Evolutionary conservation across 2,888 invertebrate species (phyloP), one percentile per base, ranked within the genome.

Genomic region (Agrilus biguttatus): DNA sequence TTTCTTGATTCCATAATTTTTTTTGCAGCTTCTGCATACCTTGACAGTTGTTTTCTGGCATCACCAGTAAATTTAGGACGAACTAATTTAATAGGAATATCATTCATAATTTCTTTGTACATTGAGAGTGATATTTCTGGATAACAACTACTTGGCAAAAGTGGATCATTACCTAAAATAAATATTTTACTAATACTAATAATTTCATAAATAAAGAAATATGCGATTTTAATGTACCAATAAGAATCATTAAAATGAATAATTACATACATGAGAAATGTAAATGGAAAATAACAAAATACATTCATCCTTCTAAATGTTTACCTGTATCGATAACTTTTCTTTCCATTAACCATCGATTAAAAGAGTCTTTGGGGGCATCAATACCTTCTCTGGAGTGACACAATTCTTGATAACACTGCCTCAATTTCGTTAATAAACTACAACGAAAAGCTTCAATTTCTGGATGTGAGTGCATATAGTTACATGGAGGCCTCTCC

Each of bases 71-170:
- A 95, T 66, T 93, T 92, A 8, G 95, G 93, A 63, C 91, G 83
- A n/a, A 88, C 80, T 46, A 96, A 74, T 67, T 92, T 93, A 46
- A 96, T 89, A 8, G 96, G 96, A 61, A 97, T 91, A 68, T 96
- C 95, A 66, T 92, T 89, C 91, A 96, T 93, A 42, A 96, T 91
- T 70, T 96, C 96, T 50, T 90, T 81, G 68, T 92, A 92, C 93
- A 96, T 92, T 2, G 88, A 85, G 60, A 82, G 78, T 5, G 95
- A 95, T 54, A 96, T 83, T 68, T 93, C 93, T 2, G 89, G 86
- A 53, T 82, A 79, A 67, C 95, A 95, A 62, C 83, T 83, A 63
- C 90, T 90, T 7, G 96, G 95, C 40, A 96, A 69, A 40, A 96
- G 66, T 0, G 95, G 89, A 69, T 96, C 96, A 43, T 78, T 80